Evolutionary conservation across 2,888 invertebrate species (phyloP).

Genomic region (Entomobrya multifasciata): DNA sequence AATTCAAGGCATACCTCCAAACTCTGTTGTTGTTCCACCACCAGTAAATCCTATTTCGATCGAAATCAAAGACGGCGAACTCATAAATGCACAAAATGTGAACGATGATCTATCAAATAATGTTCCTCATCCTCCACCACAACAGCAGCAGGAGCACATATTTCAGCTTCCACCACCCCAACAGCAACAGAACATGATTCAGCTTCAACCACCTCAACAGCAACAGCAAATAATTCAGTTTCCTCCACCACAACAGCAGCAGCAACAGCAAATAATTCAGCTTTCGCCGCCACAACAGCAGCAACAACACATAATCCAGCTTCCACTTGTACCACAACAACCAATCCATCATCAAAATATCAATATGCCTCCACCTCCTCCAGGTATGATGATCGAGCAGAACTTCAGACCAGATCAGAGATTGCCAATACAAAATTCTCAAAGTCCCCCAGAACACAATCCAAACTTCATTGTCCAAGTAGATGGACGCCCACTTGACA

Average conservation of each 20-base stretch:
- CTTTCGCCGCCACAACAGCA: slow-evolving; percentile 15
- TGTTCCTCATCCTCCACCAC: no score
- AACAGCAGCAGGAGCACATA: no score
- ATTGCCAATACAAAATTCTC: neutral
- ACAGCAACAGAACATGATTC: no score
- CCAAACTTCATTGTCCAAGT: slow-evolving; percentile 26
- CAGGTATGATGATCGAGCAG: neutral
- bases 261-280: no score
- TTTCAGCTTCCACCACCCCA: no score
- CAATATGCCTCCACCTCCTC: slow-evolving; percentile 16
- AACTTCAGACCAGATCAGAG: neutral
- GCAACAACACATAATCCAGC: slow-evolving; percentile 4
- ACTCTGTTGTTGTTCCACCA: slow-evolving; percentile 14
- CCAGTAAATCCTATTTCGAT: slow-evolving; percentile 22
- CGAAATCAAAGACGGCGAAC: slow-evolving; percentile 48
- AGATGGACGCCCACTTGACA: slow-evolving; percentile 57
- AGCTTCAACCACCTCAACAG: slow-evolving; percentile 19
- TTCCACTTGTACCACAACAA: slow-evolving; percentile 5
- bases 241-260: slow-evolving; percentile 9
- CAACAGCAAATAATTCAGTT: no score
- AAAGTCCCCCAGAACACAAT: neutral
- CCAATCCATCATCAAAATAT: neutral
- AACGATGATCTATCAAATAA: slow-evolving; percentile 20
- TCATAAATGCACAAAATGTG: slow-evolving; percentile 20
- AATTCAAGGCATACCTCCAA: slow-evolving; percentile 9